Evolutionary conservation across 2,888 invertebrate genomes (phyloP).

Genomic region (Drosophila cyrtoloma): DNA sequence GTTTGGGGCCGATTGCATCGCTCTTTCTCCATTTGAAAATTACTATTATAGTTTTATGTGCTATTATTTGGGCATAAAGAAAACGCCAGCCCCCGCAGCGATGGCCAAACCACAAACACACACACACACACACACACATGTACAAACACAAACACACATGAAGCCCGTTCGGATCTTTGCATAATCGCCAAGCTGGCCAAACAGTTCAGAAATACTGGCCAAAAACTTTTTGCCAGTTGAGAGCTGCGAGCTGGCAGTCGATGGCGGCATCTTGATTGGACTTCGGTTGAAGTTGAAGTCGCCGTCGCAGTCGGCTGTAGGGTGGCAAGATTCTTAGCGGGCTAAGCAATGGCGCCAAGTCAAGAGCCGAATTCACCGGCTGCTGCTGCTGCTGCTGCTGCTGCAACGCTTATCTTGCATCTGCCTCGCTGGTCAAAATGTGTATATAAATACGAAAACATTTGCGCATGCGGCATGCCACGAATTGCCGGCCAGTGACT

Average conservation of each 20-base stretch:
- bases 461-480: conserved; percentile 54
- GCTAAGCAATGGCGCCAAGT: conserved; percentile 49
- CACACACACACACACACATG: conserved; percentile 52
- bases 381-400: conserved; percentile 12
- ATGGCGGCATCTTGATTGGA: conserved; percentile 76
- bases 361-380: conserved; percentile 43
- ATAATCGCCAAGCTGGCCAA: conserved; percentile 64
- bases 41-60: conserved; percentile 81
- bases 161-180: conserved; percentile 53
- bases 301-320: conserved; percentile 46
- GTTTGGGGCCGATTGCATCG: conserved; percentile 70
- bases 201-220: conserved; percentile 44
- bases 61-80: conserved; percentile 79
- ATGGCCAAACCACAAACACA: conserved; percentile 60
- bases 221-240: conserved; percentile 44
- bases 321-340: conserved; percentile 61
- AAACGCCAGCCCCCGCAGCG: conserved; percentile 76
- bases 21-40: conserved; percentile 78
- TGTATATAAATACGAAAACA: conserved; percentile 12
- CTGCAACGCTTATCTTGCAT: conserved; percentile 58
- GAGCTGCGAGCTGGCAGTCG: conserved; percentile 41
- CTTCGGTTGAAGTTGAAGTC: conserved; percentile 21
- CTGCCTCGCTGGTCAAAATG: conserved; percentile 42
- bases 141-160: conserved; percentile 59
- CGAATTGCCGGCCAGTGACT: conserved; percentile 28